Evolutionary conservation across 2,888 invertebrate species (phyloP).

Genomic region (Congeria kusceri): DNA sequence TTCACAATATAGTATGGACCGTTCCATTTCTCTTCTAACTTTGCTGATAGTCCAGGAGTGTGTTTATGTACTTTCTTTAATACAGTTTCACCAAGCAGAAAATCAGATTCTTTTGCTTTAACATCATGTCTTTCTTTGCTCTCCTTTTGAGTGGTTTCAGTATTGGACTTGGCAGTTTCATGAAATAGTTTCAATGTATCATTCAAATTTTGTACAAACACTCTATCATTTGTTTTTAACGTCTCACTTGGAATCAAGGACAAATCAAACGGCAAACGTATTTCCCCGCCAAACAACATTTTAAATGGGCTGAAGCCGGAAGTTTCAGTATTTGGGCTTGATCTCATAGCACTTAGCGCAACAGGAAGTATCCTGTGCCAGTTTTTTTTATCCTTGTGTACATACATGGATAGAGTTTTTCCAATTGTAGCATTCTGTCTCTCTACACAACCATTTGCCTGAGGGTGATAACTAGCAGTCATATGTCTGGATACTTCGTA

Average conservation of each 20-base stretch:
- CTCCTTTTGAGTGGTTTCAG: slow-evolving; percentile 19
- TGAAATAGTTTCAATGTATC: slow-evolving; percentile 27
- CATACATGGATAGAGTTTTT: slow-evolving; percentile 44
- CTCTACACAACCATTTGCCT: slow-evolving; percentile 51
- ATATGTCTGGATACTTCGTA: slow-evolving; percentile 45
- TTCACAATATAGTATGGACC: slow-evolving; percentile 26
- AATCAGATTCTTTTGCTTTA: slow-evolving; percentile 18
- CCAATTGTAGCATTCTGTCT: slow-evolving; percentile 43
- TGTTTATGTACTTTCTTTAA: slow-evolving; percentile 24
- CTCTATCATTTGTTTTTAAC: not conserved
- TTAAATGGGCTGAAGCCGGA: slow-evolving; percentile 34
- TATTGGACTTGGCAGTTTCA: slow-evolving; percentile 22
- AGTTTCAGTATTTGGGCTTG: slow-evolving; percentile 34
- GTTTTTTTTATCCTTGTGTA: slow-evolving; percentile 45
- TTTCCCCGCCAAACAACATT: slow-evolving; percentile 35
- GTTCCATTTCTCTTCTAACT: slow-evolving; percentile 36
- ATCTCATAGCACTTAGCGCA: slow-evolving; percentile 40
- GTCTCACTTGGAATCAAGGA: slow-evolving; percentile 3
- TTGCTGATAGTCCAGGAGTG: not conserved
- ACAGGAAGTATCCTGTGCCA: slow-evolving; percentile 46
- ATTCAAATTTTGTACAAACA: slow-evolving; percentile 12
- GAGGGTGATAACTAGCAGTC: slow-evolving; percentile 50
- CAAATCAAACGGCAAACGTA: slow-evolving; percentile 22
- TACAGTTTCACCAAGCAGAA: slow-evolving; percentile 9
- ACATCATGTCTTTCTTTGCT: slow-evolving; percentile 33